phyloP scores from a whole-genome alignment of 2,888 invertebrate genomes.

The Diarsia dahlii region DNA sequence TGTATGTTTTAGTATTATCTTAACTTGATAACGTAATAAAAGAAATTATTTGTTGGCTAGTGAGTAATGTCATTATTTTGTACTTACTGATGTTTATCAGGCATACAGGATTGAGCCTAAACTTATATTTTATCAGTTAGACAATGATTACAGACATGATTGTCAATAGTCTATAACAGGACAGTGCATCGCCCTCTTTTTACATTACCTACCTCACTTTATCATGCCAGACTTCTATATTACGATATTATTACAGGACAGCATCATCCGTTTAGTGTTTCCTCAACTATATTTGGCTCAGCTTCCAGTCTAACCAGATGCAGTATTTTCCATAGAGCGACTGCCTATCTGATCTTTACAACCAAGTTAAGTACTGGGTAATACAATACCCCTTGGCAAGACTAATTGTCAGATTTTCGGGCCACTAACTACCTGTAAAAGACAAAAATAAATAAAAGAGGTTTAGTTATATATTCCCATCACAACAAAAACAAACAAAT shows the following conservation, averaged over 20 bases:
- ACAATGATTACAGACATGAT: conserved; percentile 20
- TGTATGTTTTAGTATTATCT: conserved; percentile 44
- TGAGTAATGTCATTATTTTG: conserved; percentile 37
- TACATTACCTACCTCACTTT: neutral
- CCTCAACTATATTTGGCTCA: neutral
- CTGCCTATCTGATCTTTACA: neutral
- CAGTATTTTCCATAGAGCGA: neutral
- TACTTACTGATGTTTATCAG: conserved; percentile 26
- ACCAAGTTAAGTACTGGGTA: neutral
- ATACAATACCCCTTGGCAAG: neutral
- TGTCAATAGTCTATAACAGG: conserved; percentile 12
- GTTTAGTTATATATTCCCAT: no score
- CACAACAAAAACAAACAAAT: conserved; percentile 4
- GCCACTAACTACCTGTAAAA: neutral
- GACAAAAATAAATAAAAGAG: neutral
- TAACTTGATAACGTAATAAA: conserved; percentile 45
- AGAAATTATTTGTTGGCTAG: conserved; percentile 31
- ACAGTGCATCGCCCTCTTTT: conserved; percentile 32
- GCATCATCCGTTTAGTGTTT: neutral
- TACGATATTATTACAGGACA: neutral
- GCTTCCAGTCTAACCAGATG: neutral
- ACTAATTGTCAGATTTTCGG: neutral
- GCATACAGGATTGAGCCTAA: conserved; percentile 20
- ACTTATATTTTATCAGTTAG: conserved; percentile 30
- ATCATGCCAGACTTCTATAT: neutral